Conservation (phyloP, 2,888 invertebrate genomes). For the Rutpela maculata region DNA sequence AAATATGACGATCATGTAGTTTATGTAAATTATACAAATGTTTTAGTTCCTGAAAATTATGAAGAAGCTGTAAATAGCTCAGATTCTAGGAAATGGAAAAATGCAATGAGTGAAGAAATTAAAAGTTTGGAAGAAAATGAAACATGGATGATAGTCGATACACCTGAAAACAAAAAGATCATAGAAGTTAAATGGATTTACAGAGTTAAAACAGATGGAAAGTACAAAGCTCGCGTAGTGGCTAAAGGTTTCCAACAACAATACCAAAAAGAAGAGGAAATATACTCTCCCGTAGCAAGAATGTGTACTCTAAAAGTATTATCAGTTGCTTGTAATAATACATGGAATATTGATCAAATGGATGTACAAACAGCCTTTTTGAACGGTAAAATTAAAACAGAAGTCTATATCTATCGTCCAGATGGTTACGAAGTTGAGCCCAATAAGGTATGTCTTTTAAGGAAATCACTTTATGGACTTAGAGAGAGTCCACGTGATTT, state of each 20-base stretch:
- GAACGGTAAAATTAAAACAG: constrained; percentile 39
- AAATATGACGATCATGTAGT: too few species aligned
- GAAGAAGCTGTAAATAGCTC: background rate
- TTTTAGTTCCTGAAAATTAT: constrained; percentile 9
- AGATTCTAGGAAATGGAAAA: constrained; percentile 15
- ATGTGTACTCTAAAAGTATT: constrained; percentile 26
- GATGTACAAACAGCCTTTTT: constrained; percentile 13
- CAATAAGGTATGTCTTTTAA: constrained; percentile 44
- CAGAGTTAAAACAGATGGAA: constrained; percentile 5
- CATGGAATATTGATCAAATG: constrained; percentile 5
- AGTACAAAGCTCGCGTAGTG: constrained; percentile 14
- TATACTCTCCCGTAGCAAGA: constrained; percentile 25
- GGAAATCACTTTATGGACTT: constrained; percentile 55
- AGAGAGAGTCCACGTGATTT: constrained; percentile 47
- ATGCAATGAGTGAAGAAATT: constrained; percentile 15
- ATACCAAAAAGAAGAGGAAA: constrained; percentile 20
- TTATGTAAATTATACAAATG: too few species aligned
- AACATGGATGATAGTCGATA: constrained; percentile 5
- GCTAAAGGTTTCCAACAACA: constrained; percentile 2
- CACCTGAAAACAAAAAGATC: constrained; percentile 9
- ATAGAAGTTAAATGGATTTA: constrained; percentile 22
- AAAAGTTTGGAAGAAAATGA: constrained; percentile 10
- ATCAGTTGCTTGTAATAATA: background rate
- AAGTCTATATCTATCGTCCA: constrained; percentile 56
- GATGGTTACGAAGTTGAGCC: constrained; percentile 48